Conservation (phyloP, 2,888 invertebrate species). For the Tridacna crocea region DNA sequence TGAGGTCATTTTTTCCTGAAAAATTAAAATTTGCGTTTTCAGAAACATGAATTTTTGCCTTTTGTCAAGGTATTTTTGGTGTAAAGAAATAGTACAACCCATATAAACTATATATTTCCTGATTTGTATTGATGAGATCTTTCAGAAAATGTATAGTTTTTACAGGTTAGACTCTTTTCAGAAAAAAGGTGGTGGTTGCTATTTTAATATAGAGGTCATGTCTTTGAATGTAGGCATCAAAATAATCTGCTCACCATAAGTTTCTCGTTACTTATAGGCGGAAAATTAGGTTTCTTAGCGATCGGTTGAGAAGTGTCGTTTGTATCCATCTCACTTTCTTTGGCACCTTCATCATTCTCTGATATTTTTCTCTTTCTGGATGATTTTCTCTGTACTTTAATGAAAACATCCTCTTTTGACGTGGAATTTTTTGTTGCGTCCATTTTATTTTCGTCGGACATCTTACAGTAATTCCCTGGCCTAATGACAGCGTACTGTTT, state of each 20-base stretch:
- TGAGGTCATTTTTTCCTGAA: no score
- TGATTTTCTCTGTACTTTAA: constrained; percentile 57
- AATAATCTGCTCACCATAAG: constrained; percentile 62
- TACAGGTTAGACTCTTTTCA: no score
- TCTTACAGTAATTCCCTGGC: neutral
- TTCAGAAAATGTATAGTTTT: no score
- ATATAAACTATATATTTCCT: no score
- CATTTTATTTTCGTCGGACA: constrained; percentile 23
- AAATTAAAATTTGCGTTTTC: no score
- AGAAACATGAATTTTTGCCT: no score
- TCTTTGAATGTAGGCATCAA: neutral
- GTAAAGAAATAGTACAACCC: no score
- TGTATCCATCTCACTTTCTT: constrained; percentile 37
- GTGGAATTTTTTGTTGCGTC: constrained; percentile 3
- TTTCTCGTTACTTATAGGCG: constrained; percentile 80
- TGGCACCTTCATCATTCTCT: constrained; percentile 18
- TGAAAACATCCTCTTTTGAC: constrained; percentile 24
- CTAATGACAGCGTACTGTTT: constrained; percentile 7
- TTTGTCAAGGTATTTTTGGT: no score
- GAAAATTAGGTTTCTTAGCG: constrained; percentile 78
- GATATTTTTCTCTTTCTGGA: constrained; percentile 65
- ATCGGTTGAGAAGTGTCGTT: constrained; percentile 56
- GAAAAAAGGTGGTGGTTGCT: no score
- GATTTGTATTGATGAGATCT: no score
- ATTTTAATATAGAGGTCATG: no score